Base-by-base conservation (phyloP, 2,113 vertebrate genomes). In the Vidua chalybeata region DNA sequence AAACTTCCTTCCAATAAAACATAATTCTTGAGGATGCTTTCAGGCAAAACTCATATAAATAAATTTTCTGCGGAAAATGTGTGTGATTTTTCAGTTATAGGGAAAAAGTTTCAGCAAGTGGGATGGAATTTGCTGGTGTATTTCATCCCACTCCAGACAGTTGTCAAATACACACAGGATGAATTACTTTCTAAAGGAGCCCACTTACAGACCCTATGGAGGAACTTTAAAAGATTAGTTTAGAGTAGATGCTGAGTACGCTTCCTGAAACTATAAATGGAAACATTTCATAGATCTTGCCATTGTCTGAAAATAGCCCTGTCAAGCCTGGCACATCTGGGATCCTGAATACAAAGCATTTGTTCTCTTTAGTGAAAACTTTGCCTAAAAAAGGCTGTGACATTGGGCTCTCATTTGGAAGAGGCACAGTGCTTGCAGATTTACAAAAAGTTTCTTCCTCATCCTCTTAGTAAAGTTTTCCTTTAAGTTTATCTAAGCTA, bases 181-280 rank as follows among this genome's bases (percentile, higher is more conserved):
- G n/a, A 72, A 90, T 75, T 59, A 12, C 35, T 61, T 94, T 89
- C 77, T 64, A 15, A 77, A 86, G 67, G 20, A 91, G 27, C 39
- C n/a, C 74, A 69, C 46, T 91, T 82, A 54, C 22, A n/a, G 41
- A 52, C 52, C 73, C 84, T 82, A 11, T 45, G 62, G 74, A 72
- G 69, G 26, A 45, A 87, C 20, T 75, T 79, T 31, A 75, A 81
- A 90, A 84, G 52, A 84, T 89, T 39, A 28, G 15, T 84, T 86
- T 77, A 63, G 91, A 67, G 83, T 43, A 84, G 89, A 95, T 96
- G 81, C 82, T 90, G 75, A 88, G 59, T 85, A 52, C 0, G 3
- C 68, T 93, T 93, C 68, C 90, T 90, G 85, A 94, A 96, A 77
- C 93, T 96, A 89, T 95, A 94, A 95, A 96, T 93, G 92, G 94